Conservation (phyloP, 1,140 invertebrate species). For the Augochlora pura region DNA sequence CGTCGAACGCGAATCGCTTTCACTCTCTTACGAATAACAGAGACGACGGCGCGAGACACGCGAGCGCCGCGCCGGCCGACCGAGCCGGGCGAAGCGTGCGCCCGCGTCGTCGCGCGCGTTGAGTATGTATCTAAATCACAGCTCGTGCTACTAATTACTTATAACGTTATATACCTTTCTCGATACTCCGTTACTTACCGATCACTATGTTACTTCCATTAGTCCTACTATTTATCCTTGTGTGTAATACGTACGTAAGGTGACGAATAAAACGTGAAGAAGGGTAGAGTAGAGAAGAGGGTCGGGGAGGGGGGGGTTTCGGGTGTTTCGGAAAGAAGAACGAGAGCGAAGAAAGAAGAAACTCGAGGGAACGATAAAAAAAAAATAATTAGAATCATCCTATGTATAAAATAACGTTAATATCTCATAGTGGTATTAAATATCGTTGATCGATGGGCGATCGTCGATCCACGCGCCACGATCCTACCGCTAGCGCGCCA, state of each 20-base stretch:
- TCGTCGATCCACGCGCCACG: slow-evolving; percentile 34
- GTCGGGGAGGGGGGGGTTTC: too few relatives aligned
- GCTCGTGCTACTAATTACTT: slow-evolving; percentile 80
- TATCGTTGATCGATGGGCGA: slow-evolving; percentile 41
- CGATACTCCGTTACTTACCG: slow-evolving; percentile 58
- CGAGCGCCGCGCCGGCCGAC: neutral
- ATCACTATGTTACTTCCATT: slow-evolving; percentile 42
- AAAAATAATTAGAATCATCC: slow-evolving; percentile 22
- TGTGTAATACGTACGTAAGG: neutral
- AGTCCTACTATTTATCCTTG: slow-evolving; percentile 38
- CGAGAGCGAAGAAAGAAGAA: slow-evolving; percentile 14
- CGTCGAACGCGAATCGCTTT: slow-evolving; percentile 26
- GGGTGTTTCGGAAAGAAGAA: too few relatives aligned
- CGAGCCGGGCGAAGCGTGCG: neutral
- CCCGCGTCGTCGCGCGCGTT: slow-evolving; percentile 65
- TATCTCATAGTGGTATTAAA: slow-evolving; percentile 63
- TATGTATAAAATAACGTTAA: slow-evolving; percentile 51
- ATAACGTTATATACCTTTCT: slow-evolving; percentile 58
- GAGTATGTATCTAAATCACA: slow-evolving; percentile 81
- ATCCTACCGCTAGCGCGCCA: neutral
- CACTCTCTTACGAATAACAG: slow-evolving; percentile 44
- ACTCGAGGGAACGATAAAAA: neutral
- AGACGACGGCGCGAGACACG: slow-evolving; percentile 33
- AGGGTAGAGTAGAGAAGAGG: too few relatives aligned
- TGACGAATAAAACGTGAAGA: neutral